phyloP scores from a whole-genome alignment of 2,888 invertebrate species.

The Merodon equestris region DNA sequence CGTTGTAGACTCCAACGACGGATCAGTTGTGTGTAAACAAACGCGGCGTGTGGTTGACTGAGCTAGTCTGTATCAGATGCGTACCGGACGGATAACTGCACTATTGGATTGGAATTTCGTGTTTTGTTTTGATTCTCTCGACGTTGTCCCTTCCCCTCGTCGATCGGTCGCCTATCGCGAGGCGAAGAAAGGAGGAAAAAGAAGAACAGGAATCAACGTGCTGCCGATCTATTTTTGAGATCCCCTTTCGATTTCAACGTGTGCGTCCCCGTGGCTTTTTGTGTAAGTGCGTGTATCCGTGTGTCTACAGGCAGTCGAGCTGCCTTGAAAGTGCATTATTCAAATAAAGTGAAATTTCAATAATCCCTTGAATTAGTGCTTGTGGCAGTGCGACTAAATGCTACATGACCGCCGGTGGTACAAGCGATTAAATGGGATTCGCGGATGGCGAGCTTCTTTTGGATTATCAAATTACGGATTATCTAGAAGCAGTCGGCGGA shows the following conservation, averaged over 20 bases:
- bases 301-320: neutral
- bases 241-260: conserved; percentile 40
- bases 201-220: conserved; percentile 54
- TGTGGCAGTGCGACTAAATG: conserved; percentile 43
- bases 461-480: conserved; percentile 65
- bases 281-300: conserved; percentile 2
- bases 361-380: conserved; percentile 17
- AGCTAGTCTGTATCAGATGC: conserved; percentile 21
- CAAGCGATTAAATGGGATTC: too few species aligned
- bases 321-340: conserved; percentile 34
- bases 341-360: conserved; percentile 29
- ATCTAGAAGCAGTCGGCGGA: conserved; percentile 35
- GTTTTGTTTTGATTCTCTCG: conserved; percentile 64
- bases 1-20: conserved; percentile 6
- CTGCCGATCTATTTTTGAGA: conserved; percentile 59
- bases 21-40: conserved; percentile 68
- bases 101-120: conserved; percentile 20
- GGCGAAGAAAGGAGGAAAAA: neutral
- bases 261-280: conserved; percentile 19
- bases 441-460: neutral
- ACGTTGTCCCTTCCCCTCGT: conserved; percentile 21
- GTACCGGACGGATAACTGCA: conserved; percentile 36
- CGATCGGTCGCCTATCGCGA: neutral
- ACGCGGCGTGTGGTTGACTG: conserved; percentile 60
- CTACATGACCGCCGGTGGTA: neutral